These are phyloP conservation scores for Nematostella vectensis DNA, from an alignment of 92 coral and sea anemone genomes.

Conservation along the genomic window DNA sequence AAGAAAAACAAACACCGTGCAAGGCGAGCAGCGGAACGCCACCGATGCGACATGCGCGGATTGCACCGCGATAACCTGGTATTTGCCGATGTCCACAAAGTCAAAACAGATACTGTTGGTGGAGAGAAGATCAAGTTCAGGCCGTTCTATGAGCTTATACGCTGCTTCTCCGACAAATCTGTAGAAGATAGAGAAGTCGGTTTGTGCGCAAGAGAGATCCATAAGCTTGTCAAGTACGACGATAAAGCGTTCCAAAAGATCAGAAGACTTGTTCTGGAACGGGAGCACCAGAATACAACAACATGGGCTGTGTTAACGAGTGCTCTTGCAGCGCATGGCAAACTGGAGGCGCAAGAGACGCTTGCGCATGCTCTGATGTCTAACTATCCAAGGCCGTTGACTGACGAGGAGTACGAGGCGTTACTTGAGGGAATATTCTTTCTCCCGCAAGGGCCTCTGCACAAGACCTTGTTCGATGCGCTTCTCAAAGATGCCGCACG, in stretches of 20 bases:
- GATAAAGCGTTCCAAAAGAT: constrained; percentile 33
- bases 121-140: constrained; percentile 55
- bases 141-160: constrained; percentile 70
- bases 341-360: constrained; percentile 51
- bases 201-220: constrained; percentile 77
- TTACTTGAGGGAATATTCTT: constrained; percentile 69
- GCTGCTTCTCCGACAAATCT: constrained; percentile 70
- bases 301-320: constrained; percentile 72
- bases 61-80: constrained; percentile 50
- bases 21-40: constrained; percentile 25
- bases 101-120: constrained; percentile 54
- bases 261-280: constrained; percentile 28
- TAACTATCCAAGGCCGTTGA: constrained; percentile 66
- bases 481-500: constrained; percentile 32
- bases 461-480: constrained; percentile 58
- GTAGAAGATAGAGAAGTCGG: constrained; percentile 66
- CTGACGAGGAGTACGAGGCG: constrained; percentile 61
- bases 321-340: constrained; percentile 68
- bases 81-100: constrained; percentile 42
- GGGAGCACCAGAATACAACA: constrained; percentile 78
- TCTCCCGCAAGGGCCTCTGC: constrained; percentile 86
- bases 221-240: constrained; percentile 54
- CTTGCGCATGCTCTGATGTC: constrained; percentile 54
- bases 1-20: constrained; percentile 20
- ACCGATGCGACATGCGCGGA: constrained; percentile 8